phyloP scores from a whole-genome alignment of 1,140 invertebrate genomes.

The Trigoniulus corallinus region DNA sequence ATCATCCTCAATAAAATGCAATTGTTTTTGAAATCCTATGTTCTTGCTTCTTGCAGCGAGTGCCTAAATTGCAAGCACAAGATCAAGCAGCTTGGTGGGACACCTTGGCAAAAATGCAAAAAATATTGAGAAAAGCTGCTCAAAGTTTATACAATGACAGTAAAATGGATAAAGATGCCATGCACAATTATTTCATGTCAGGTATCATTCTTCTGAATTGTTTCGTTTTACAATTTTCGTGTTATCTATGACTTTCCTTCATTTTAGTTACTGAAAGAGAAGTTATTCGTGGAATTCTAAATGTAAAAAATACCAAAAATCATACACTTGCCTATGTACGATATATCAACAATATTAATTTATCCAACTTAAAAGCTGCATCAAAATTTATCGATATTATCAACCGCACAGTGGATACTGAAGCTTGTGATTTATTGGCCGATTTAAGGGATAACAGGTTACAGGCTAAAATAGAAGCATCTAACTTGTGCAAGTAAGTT shows the following conservation, averaged over 20 bases:
- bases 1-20: neutral
- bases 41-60: constrained; percentile 41
- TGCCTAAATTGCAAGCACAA: constrained; percentile 86
- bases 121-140: constrained; percentile 78
- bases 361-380: constrained; percentile 85
- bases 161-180: constrained; percentile 77
- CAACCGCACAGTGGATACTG: constrained; percentile 80
- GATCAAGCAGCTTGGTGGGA: constrained; percentile 97
- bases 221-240: too few species aligned
- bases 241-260: constrained; percentile 2
- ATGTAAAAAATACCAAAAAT: constrained; percentile 87
- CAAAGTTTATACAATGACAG: constrained; percentile 63
- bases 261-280: constrained; percentile 65
- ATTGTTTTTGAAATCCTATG: neutral
- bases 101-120: constrained; percentile 85
- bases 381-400: constrained; percentile 88
- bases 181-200: constrained; percentile 98
- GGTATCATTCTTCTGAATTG: constrained; percentile 36
- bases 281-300: constrained; percentile 86
- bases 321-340: constrained; percentile 90
- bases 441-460: constrained; percentile 76
- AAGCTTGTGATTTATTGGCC: constrained; percentile 74
- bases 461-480: constrained; percentile 68
- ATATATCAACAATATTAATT: constrained; percentile 94
- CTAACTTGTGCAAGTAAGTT: constrained; percentile 64